A percentile compares a stretch with the other conserved stretches of the same genome.
phyloP scores from a whole-genome alignment of 2,113 vertebrate genomes.

The Orcinus orca region DNA sequence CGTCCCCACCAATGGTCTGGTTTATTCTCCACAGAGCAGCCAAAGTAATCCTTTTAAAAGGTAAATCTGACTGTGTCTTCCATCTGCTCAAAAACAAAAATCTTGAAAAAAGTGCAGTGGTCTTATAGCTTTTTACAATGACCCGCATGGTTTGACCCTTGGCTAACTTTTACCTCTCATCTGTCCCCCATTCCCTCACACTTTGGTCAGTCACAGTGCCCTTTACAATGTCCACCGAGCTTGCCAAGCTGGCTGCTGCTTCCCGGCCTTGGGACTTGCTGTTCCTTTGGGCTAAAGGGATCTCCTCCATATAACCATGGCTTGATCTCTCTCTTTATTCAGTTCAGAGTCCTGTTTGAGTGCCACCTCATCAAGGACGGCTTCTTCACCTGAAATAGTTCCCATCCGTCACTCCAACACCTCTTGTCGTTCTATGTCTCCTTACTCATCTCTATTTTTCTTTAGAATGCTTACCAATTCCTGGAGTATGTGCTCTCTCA shows the following conservation, averaged over 20 bases:
- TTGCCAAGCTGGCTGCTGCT: background rate
- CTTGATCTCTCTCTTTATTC: background rate
- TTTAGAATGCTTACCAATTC: background rate
- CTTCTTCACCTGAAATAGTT: background rate
- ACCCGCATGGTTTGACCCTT: too few relatives aligned
- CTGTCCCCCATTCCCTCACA: background rate
- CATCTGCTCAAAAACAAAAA: background rate
- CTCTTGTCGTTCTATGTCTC: background rate
- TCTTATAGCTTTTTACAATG: background rate
- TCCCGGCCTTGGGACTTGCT: background rate
- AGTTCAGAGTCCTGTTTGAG: background rate
- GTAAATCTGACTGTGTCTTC: background rate
- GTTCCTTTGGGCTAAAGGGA: background rate
- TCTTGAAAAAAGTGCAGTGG: background rate
- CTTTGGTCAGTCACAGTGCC: background rate
- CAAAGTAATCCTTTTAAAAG: background rate
- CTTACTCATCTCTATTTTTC: background rate
- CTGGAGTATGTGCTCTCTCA: background rate
- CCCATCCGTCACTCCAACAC: background rate
- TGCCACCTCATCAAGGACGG: background rate
- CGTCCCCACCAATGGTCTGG: background rate
- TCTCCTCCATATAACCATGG: background rate
- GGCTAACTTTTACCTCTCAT: background rate
- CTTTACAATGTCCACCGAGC: background rate
- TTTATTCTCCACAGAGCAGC: background rate